phyloP scores from a whole-genome alignment of 2,113 vertebrate species.

The Sakesphorus luctuosus region DNA sequence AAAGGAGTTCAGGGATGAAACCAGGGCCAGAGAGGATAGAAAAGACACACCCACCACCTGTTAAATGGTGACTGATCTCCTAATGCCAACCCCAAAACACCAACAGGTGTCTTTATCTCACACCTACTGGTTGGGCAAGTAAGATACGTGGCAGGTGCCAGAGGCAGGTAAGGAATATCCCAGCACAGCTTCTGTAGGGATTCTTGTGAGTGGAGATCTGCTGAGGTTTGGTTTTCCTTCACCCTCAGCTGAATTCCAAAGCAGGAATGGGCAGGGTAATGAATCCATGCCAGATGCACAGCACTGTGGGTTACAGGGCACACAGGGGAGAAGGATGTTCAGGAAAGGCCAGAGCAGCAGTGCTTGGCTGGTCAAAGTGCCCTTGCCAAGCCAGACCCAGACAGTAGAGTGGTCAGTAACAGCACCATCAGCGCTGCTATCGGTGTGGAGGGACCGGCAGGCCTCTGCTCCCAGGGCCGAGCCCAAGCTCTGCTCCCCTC shows the following conservation, averaged over 20 bases:
- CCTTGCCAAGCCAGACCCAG: background rate
- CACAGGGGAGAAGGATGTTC: background rate
- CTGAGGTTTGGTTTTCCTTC: background rate
- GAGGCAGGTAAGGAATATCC: too few relatives aligned
- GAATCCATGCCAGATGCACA: background rate
- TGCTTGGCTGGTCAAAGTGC: background rate
- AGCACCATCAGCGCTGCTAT: fast-evolving
- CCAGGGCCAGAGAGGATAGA: background rate
- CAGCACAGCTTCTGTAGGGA: background rate
- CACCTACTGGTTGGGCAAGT: background rate
- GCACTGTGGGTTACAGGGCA: background rate
- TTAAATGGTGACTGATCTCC: background rate
- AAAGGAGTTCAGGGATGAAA: background rate
- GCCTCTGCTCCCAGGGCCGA: background rate
- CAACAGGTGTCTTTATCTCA: background rate
- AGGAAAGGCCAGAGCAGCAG: background rate
- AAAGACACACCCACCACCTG: background rate
- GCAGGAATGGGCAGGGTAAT: too few relatives aligned
- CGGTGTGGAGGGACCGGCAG: fast-evolving
- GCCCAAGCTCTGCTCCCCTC: background rate
- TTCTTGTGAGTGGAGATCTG: background rate
- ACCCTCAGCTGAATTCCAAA: background rate
- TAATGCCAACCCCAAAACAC: background rate
- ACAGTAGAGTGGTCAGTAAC: background rate
- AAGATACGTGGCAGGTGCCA: background rate